A percentile compares a stretch with the other conserved stretches of the same genome.
These are phyloP conservation scores for Sesia apiformis DNA, from an alignment of 2,888 invertebrate species.

Conservation along the genomic window DNA sequence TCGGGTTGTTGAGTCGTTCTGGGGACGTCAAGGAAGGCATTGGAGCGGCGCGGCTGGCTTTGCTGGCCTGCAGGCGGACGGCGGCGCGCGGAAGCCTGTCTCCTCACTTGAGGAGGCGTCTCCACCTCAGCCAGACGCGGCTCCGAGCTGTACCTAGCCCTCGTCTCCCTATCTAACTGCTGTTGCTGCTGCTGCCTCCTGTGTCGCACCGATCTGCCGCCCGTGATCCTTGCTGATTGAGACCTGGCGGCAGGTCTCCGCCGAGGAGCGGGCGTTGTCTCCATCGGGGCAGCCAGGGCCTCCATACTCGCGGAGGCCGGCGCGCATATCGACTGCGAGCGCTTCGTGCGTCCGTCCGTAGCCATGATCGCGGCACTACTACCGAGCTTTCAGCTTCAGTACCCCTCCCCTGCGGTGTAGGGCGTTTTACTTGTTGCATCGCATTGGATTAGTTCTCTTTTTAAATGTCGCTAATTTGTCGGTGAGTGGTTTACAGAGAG, in stretches of 20 bases:
- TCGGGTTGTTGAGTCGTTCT: conserved; percentile 47
- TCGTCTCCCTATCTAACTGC: conserved; percentile 66
- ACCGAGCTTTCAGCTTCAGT: conserved; percentile 31
- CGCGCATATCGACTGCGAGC: conserved; percentile 85
- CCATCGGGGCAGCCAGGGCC: conserved; percentile 69
- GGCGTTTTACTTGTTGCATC: conserved; percentile 57
- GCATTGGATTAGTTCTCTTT: conserved; percentile 40
- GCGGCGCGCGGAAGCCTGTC: conserved; percentile 76
- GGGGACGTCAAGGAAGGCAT: conserved; percentile 83
- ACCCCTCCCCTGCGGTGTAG: conserved; percentile 22
- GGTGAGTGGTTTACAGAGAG: not conserved
- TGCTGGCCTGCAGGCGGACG: conserved; percentile 64
- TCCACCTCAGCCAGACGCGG: conserved; percentile 79
- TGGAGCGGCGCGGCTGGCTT: conserved; percentile 76
- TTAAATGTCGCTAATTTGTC: conserved; percentile 37
- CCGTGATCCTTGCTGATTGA: conserved; percentile 82
- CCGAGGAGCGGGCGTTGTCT: conserved; percentile 73
- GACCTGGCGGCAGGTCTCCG: conserved; percentile 82
- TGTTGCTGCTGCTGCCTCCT: conserved; percentile 60
- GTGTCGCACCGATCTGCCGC: conserved; percentile 74
- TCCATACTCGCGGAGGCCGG: conserved; percentile 81
- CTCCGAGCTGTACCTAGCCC: conserved; percentile 78
- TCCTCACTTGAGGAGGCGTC: conserved; percentile 78
- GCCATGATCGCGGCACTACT: conserved; percentile 75
- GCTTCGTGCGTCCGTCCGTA: conserved; percentile 78